A percentile compares a stretch with the other conserved stretches of the same genome.
Conservation (phyloP, 2,113 vertebrate species). For the Callorhinus ursinus region DNA sequence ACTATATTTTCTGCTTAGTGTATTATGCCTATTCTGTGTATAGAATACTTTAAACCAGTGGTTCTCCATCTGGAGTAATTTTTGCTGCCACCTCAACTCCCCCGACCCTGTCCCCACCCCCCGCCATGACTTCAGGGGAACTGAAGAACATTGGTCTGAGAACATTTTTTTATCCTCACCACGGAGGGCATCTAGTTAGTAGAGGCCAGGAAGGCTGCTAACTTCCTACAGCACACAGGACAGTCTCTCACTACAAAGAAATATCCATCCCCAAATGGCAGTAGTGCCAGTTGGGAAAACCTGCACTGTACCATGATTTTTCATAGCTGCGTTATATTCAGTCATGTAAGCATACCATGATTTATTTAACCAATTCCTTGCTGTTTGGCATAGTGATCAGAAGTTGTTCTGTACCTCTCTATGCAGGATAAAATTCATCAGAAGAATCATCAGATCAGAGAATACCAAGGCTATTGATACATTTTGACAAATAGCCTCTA, state of each 20-base stretch:
- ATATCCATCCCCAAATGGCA: background rate
- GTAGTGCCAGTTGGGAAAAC: background rate
- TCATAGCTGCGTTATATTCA: background rate
- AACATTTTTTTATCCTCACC: background rate
- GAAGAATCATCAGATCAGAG: background rate
- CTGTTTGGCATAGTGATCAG: background rate
- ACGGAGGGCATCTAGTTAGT: background rate
- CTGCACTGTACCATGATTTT: background rate
- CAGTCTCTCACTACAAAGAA: background rate
- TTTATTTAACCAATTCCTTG: background rate
- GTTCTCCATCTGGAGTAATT: background rate
- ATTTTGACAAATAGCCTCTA: conserved; percentile 15
- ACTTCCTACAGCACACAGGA: background rate
- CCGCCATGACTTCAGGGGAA: too few species aligned
- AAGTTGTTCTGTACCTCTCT: background rate
- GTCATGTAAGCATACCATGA: background rate
- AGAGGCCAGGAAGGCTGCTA: background rate
- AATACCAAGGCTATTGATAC: background rate
- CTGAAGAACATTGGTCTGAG: background rate
- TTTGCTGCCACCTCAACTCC: background rate
- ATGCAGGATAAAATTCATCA: background rate
- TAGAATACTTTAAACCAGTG: background rate
- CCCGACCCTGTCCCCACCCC: too few species aligned
- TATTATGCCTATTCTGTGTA: background rate
- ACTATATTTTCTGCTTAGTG: background rate